Evolutionary conservation across 2,797 vertebrate genomes (phyloP).

Genomic region (Florisuga fusca): DNA sequence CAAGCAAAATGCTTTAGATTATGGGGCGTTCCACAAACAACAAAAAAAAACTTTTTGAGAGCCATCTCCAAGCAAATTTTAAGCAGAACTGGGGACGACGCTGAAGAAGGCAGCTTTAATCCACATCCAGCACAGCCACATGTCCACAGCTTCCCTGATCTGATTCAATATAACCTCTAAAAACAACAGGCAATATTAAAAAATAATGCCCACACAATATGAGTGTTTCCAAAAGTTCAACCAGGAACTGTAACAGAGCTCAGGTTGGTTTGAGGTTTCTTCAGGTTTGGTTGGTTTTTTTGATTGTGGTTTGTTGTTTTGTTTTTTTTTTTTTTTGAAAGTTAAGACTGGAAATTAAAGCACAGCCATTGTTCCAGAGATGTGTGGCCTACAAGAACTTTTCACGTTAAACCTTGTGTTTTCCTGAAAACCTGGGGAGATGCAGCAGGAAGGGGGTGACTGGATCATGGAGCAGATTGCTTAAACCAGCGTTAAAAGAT

Average conservation of each 20-base stretch:
- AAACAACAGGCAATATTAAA: background rate
- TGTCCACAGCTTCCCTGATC: background rate
- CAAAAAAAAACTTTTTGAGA: background rate
- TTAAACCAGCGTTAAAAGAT: background rate
- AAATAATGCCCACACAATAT: background rate
- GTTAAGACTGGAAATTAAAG: background rate
- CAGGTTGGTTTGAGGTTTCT: background rate
- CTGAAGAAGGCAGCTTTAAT: slow-evolving; percentile 11
- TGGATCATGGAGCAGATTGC: background rate
- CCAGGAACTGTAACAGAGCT: background rate
- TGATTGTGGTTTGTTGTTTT: background rate
- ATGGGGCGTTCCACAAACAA: background rate
- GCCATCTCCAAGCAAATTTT: slow-evolving; percentile 9
- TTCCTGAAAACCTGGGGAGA: background rate
- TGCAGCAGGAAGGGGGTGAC: background rate
- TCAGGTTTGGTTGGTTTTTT: no score
- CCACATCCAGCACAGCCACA: background rate
- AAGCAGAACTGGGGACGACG: background rate
- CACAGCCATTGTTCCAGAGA: slow-evolving; percentile 31
- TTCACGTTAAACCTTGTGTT: background rate
- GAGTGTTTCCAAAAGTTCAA: background rate
- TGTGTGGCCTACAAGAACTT: slow-evolving; percentile 40
- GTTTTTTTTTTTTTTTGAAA: background rate
- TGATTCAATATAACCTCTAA: background rate
- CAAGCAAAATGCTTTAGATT: background rate